These are phyloP conservation scores for Ophion obscuratus DNA, from an alignment of 2,888 invertebrate species.

Conservation along the genomic window DNA sequence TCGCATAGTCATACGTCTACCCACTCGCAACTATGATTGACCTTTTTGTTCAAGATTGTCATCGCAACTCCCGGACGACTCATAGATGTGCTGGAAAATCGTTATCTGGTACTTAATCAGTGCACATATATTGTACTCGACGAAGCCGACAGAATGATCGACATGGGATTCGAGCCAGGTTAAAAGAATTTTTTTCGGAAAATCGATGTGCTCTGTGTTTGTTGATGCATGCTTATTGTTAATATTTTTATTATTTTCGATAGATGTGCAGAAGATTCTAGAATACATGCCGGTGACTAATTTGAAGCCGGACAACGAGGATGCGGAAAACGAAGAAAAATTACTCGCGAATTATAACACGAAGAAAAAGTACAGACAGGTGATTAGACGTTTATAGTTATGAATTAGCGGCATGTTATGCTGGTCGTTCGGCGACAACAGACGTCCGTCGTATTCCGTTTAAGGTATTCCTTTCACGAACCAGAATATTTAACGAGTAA, in stretches of 20 bases:
- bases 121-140: slow-evolving; percentile 99
- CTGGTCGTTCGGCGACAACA: not conserved
- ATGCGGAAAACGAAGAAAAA: slow-evolving; percentile 97
- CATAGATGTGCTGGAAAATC: slow-evolving; percentile 98
- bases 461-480: too few species aligned
- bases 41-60: slow-evolving; percentile 89
- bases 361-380: slow-evolving; percentile 98
- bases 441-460: too few species aligned
- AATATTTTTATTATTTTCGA: slow-evolving; percentile 44
- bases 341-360: slow-evolving; percentile 97
- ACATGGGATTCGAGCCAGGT: slow-evolving; percentile 99
- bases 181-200: slow-evolving; percentile 74
- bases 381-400: slow-evolving; percentile 72
- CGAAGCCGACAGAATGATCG: slow-evolving; percentile 99
- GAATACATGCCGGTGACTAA: slow-evolving; percentile 99
- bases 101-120: slow-evolving; percentile 97
- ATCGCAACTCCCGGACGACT: slow-evolving; percentile 99
- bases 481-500: too few species aligned
- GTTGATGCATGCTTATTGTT: not conserved
- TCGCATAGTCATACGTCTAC: not conserved
- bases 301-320: slow-evolving; percentile 98
- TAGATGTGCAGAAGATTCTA: slow-evolving; percentile 97
- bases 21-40: not conserved
- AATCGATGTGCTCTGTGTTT: not conserved
- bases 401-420: not conserved